Conservation (phyloP, 53 echinoderm and acorn worm genomes). For the Echinarachnius parma region DNA sequence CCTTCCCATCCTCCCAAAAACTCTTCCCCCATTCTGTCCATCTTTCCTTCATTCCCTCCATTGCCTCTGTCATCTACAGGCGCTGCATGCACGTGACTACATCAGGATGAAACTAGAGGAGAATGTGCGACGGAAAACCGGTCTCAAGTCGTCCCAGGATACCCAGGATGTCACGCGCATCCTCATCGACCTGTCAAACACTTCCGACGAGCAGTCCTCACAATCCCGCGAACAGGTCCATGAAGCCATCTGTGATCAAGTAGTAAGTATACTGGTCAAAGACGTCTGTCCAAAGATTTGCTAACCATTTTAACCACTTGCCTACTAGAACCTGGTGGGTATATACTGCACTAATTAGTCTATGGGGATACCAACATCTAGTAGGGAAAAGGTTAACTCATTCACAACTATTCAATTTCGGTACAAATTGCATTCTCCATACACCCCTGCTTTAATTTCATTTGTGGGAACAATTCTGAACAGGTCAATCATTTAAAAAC, state of each 20-base stretch:
- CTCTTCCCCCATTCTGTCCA: too few relatives aligned
- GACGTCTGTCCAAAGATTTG: too few relatives aligned
- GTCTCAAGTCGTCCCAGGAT: conserved; percentile 47
- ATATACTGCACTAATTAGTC: too few relatives aligned
- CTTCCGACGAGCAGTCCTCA: conserved; percentile 1
- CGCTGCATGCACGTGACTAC: conserved; percentile 61
- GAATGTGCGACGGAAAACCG: conserved; percentile 56
- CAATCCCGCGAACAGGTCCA: conserved; percentile 8
- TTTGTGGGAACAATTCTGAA: too few relatives aligned
- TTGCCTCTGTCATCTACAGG: conserved; percentile 34
- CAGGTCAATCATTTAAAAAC: too few relatives aligned
- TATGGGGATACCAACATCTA: too few relatives aligned
- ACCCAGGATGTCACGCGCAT: conserved; percentile 65
- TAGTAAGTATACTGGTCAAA: conserved; percentile 14
- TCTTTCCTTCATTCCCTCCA: background rate
- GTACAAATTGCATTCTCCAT: too few relatives aligned
- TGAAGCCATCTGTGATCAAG: conserved; percentile 35
- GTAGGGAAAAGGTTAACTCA: too few relatives aligned
- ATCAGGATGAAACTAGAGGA: conserved; percentile 47
- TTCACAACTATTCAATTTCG: too few relatives aligned
- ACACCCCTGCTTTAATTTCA: too few relatives aligned
- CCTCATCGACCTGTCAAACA: conserved; percentile 56
- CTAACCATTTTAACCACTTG: too few relatives aligned
- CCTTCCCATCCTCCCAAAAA: background rate
- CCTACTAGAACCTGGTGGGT: too few relatives aligned